phyloP scores from a whole-genome alignment of 1,140 invertebrate genomes.

The Drosophila paulistorum region DNA sequence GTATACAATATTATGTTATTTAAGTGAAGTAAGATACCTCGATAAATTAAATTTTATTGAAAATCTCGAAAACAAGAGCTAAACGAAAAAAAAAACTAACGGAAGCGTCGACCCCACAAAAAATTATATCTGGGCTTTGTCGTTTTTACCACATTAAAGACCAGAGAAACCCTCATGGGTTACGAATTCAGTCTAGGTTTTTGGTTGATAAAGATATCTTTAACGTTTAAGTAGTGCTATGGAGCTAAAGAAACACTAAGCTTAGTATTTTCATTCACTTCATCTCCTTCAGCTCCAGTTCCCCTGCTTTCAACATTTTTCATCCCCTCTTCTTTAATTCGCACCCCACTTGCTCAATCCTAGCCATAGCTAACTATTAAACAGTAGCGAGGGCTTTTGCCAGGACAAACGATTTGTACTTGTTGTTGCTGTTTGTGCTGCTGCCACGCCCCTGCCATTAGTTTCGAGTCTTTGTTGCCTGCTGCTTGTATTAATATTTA shows the following conservation, averaged over 20 bases:
- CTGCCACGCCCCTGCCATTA: conserved; percentile 55
- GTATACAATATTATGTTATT: no score
- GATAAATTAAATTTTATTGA: no score
- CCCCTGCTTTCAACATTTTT: background rate
- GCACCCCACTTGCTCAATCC: background rate
- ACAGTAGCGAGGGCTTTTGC: conserved; percentile 27
- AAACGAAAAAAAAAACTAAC: no score
- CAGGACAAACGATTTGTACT: conserved; percentile 33
- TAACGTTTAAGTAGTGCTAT: background rate
- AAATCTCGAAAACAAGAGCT: no score
- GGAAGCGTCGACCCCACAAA: no score
- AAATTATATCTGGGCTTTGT: no score
- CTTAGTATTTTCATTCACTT: conserved; percentile 1
- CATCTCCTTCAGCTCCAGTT: background rate
- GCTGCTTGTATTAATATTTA: conserved; percentile 72
- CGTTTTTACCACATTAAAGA: no score
- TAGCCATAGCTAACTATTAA: conserved; percentile 20
- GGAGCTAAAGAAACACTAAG: background rate
- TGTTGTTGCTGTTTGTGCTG: conserved; percentile 22
- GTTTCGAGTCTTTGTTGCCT: conserved; percentile 43
- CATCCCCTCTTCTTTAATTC: background rate
- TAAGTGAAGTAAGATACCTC: no score
- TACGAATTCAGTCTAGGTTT: background rate
- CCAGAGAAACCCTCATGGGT: background rate
- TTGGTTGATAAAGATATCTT: background rate